These are phyloP conservation scores for Sebastiscus albofasciatus DNA, from an alignment of 2,797 vertebrate genomes.

Conservation along the genomic window DNA sequence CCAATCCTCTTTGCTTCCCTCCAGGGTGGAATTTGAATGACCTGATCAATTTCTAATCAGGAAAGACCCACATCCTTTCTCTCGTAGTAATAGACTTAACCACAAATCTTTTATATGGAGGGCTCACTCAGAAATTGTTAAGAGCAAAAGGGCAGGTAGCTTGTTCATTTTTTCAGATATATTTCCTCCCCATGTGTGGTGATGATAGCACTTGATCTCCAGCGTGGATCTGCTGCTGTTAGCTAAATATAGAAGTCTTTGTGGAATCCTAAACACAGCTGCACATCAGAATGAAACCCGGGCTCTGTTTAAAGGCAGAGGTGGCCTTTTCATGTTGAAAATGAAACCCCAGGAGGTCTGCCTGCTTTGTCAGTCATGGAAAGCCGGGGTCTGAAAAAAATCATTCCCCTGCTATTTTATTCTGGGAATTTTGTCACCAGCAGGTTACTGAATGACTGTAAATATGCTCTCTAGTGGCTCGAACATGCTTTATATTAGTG, in stretches of 20 bases:
- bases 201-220: constrained; percentile 34
- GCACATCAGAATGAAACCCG: constrained; percentile 28
- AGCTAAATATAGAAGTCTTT: constrained; percentile 53
- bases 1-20: constrained; percentile 61
- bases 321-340: constrained; percentile 64
- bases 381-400: constrained; percentile 8
- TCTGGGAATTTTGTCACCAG: constrained; percentile 14
- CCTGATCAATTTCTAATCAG: constrained; percentile 78
- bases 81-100: constrained; percentile 37
- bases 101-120: constrained; percentile 43
- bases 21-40: constrained; percentile 64
- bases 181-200: constrained; percentile 15
- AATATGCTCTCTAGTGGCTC: neutral
- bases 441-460: constrained; percentile 8
- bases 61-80: constrained; percentile 51
- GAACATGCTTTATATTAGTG: neutral
- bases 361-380: constrained; percentile 46
- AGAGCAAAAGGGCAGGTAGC: constrained; percentile 43
- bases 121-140: constrained; percentile 35
- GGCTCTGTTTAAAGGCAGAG: constrained; percentile 53
- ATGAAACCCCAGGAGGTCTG: constrained; percentile 49
- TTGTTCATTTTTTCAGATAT: constrained; percentile 19
- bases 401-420: constrained; percentile 4
- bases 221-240: constrained; percentile 28
- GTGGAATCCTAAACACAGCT: constrained; percentile 36